phyloP scores from a whole-genome alignment of 2,797 vertebrate species.

The Holocentrus rufus region DNA sequence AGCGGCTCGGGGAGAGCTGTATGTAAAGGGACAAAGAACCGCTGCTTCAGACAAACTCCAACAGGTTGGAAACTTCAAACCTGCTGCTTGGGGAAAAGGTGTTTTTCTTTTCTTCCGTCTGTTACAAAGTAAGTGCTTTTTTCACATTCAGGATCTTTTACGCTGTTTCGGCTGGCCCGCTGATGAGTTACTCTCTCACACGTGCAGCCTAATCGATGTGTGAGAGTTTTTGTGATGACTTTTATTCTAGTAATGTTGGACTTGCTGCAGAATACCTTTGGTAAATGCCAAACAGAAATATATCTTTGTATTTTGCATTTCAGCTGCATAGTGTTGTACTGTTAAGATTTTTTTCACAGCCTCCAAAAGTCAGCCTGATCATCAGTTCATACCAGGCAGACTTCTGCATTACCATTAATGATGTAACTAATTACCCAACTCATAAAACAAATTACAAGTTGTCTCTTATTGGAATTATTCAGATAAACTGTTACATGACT shows the following conservation, averaged over 20 bases:
- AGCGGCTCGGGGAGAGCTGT: conserved; percentile 33
- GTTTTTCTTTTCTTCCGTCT: background rate
- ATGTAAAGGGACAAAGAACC: conserved; percentile 52
- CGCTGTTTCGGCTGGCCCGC: background rate
- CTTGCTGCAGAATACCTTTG: too few relatives aligned
- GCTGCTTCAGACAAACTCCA: conserved; percentile 26
- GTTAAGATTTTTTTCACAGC: too few relatives aligned
- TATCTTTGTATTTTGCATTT: too few relatives aligned
- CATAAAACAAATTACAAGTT: background rate
- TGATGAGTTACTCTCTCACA: background rate
- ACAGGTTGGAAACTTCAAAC: conserved; percentile 17
- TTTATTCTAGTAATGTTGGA: too few relatives aligned
- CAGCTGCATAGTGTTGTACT: too few relatives aligned
- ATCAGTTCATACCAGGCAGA: too few relatives aligned
- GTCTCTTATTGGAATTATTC: background rate
- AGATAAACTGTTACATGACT: background rate
- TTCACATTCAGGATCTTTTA: background rate
- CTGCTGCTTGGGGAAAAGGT: background rate
- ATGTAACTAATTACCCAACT: too few relatives aligned
- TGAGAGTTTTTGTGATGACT: too few relatives aligned
- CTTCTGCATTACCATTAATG: too few relatives aligned
- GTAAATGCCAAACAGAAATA: too few relatives aligned
- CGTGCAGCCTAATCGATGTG: background rate
- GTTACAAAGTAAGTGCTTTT: conserved; percentile 56
- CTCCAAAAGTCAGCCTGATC: too few relatives aligned